Evolutionary conservation across 2,888 invertebrate genomes (phyloP).

Genomic region (Lepidochitona cinerea): DNA sequence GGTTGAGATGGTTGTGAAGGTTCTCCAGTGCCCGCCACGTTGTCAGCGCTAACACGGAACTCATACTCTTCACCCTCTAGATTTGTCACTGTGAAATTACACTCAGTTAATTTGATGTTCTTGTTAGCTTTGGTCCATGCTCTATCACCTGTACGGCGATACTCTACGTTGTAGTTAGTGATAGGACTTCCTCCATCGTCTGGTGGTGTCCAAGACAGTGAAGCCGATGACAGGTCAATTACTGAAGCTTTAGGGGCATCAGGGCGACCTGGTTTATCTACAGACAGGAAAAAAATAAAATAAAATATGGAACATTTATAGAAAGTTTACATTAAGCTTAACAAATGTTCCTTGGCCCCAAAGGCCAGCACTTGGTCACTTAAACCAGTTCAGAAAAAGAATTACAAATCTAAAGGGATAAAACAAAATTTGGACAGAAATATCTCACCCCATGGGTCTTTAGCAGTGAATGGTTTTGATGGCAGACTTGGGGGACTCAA

Average conservation of each 20-base stretch:
- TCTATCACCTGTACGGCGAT: conserved; percentile 46
- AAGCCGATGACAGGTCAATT: conserved; percentile 62
- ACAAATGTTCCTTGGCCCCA: too few relatives aligned
- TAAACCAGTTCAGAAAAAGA: too few relatives aligned
- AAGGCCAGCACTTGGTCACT: too few relatives aligned
- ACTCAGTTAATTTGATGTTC: conserved; percentile 47
- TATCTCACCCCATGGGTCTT: conserved; percentile 68
- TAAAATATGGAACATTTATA: background rate
- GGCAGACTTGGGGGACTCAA: conserved; percentile 80
- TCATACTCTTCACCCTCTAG: conserved; percentile 66
- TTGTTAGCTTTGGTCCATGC: conserved; percentile 57
- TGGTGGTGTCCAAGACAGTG: conserved; percentile 66
- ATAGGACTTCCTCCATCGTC: conserved; percentile 67
- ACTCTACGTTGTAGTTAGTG: conserved; percentile 65
- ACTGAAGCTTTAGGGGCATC: conserved; percentile 61
- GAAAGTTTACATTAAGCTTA: too few relatives aligned
- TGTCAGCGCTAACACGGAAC: conserved; percentile 70
- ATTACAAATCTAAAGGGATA: background rate
- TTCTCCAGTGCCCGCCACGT: conserved; percentile 67
- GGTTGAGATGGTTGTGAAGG: conserved; percentile 58
- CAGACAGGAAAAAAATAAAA: conserved; percentile 1
- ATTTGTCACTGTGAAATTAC: conserved; percentile 64
- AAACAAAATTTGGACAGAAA: background rate
- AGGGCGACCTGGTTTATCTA: conserved; percentile 61
- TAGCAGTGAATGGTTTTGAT: conserved; percentile 58